These are phyloP conservation scores for Muntiacus reevesi DNA, from an alignment of 2,113 vertebrate species.

Conservation along the genomic window DNA sequence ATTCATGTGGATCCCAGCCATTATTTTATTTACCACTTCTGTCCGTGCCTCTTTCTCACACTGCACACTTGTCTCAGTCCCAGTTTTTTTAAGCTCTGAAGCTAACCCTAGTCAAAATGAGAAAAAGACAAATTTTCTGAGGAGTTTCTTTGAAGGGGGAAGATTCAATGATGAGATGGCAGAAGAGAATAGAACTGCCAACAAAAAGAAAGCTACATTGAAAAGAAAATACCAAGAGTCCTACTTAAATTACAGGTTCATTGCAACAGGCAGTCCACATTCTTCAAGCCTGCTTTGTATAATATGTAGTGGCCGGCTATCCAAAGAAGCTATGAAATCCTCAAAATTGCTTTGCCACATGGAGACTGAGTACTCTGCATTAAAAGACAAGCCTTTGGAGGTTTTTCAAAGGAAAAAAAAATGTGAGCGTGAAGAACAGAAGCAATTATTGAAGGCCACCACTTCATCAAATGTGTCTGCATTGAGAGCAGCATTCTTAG, in stretches of 20 bases:
- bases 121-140: background rate
- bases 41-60: background rate
- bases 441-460: background rate
- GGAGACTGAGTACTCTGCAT: background rate
- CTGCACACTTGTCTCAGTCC: background rate
- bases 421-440: background rate
- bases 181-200: background rate
- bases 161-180: background rate
- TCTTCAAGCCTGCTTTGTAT: background rate
- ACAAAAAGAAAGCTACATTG: background rate
- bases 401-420: background rate
- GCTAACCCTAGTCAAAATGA: background rate
- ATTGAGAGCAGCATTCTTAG: background rate
- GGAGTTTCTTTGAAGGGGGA: background rate
- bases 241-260: background rate
- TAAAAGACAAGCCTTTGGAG: background rate
- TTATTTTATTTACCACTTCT: background rate
- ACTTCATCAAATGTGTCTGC: background rate
- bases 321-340: background rate
- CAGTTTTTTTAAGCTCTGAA: background rate
- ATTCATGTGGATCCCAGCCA: background rate
- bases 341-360: background rate
- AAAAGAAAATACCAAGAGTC: background rate
- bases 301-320: background rate
- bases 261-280: background rate